phyloP scores from a whole-genome alignment of 2,888 invertebrate genomes.

The Acholoe squamosa region DNA sequence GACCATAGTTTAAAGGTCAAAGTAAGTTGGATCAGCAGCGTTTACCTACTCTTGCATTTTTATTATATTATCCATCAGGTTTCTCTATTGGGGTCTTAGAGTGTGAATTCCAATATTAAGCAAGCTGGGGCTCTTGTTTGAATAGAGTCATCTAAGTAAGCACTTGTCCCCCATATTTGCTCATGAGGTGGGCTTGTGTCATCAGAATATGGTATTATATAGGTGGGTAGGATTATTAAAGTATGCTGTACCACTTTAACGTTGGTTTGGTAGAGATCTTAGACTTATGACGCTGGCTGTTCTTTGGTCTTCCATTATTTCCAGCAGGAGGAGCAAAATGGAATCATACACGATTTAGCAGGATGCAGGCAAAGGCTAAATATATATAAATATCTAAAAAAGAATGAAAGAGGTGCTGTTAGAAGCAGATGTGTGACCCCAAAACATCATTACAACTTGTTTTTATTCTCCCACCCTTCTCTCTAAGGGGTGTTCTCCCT shows the following conservation, averaged over 20 bases:
- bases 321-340: too few relatives aligned
- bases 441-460: background rate
- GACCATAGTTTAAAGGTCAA: background rate
- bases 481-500: too few relatives aligned
- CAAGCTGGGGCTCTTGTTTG: background rate
- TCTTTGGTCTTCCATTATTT: too few relatives aligned
- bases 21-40: constrained; percentile 5
- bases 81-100: constrained; percentile 17
- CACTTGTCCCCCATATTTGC: background rate
- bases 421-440: too few relatives aligned
- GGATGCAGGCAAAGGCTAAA: too few relatives aligned
- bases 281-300: background rate
- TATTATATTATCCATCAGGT: background rate
- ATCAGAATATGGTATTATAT: background rate
- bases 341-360: too few relatives aligned
- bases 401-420: too few relatives aligned
- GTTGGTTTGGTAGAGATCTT: background rate
- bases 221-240: background rate
- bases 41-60: background rate
- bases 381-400: too few relatives aligned
- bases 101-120: background rate
- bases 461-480: too few relatives aligned
- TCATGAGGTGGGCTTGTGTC: constrained; percentile 17
- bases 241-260: background rate
- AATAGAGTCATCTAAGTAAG: constrained; percentile 20